Evolutionary conservation across 1,140 invertebrate species (phyloP).

Genomic region (Danaus melanippus): DNA sequence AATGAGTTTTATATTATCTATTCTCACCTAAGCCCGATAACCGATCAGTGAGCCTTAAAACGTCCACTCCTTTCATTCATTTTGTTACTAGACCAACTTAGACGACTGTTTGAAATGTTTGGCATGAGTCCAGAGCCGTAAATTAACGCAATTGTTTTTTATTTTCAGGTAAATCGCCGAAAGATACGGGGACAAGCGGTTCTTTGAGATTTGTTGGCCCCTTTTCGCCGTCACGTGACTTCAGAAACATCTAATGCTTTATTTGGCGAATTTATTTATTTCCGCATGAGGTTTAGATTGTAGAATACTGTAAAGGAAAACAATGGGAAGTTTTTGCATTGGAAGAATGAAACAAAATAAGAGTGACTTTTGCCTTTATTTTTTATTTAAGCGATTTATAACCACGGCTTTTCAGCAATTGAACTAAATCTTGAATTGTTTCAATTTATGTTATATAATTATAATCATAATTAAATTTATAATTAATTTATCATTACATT

Average conservation of each 20-base stretch:
- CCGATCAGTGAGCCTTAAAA: constrained; percentile 46
- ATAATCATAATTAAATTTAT: too few relatives aligned
- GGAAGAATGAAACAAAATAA: too few relatives aligned
- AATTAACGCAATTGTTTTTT: constrained; percentile 66
- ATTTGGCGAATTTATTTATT: constrained; percentile 21
- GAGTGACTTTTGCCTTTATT: too few relatives aligned
- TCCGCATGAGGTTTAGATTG: constrained; percentile 15
- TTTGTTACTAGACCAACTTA: constrained; percentile 60
- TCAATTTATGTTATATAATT: too few relatives aligned
- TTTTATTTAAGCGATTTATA: too few relatives aligned
- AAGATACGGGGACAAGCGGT: constrained; percentile 43
- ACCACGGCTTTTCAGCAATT: too few relatives aligned
- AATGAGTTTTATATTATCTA: constrained; percentile 66
- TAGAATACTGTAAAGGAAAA: constrained; percentile 4
- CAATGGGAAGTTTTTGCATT: background rate
- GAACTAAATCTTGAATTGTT: too few relatives aligned
- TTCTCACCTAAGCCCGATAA: constrained; percentile 62
- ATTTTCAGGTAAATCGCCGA: constrained; percentile 68
- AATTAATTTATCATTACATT: too few relatives aligned
- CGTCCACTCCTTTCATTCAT: constrained; percentile 55
- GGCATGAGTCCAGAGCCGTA: constrained; percentile 59
- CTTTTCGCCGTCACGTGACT: constrained; percentile 28
- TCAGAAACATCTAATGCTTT: constrained; percentile 24
- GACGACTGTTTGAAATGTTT: constrained; percentile 65
- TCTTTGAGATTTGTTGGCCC: constrained; percentile 30